These are phyloP conservation scores for Semnopithecus entellus DNA, from an alignment of 2,113 vertebrate species.

Conservation along the genomic window DNA sequence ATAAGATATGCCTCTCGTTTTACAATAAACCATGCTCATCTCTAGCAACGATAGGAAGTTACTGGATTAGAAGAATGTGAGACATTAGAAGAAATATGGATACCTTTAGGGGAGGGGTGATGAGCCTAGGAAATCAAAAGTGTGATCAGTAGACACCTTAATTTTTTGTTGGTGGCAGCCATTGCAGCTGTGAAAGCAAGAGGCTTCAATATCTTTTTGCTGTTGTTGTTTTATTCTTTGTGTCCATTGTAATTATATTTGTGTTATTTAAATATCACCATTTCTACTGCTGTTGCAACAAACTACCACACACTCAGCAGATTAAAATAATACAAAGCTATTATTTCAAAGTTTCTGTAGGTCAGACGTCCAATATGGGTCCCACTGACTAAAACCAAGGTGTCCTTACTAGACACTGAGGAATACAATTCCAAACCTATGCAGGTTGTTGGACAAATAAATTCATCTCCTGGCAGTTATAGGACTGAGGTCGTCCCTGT, in stretches of 20 bases:
- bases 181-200: neutral
- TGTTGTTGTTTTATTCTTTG: neutral
- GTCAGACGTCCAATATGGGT: neutral
- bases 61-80: neutral
- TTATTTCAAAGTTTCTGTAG: neutral
- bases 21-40: neutral
- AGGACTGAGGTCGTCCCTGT: neutral
- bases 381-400: neutral
- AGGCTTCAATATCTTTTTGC: neutral
- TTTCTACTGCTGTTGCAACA: neutral
- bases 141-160: neutral
- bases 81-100: neutral
- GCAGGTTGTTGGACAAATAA: neutral
- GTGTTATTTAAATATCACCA: neutral
- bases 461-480: neutral
- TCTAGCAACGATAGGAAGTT: neutral
- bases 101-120: neutral
- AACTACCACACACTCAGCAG: neutral
- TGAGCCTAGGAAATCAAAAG: neutral
- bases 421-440: neutral
- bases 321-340: neutral
- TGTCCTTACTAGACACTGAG: neutral
- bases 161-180: neutral
- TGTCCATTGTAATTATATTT: neutral
- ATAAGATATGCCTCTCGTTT: neutral